Conservation (phyloP, 2,113 vertebrate species). For the Eptesicus fuscus region DNA sequence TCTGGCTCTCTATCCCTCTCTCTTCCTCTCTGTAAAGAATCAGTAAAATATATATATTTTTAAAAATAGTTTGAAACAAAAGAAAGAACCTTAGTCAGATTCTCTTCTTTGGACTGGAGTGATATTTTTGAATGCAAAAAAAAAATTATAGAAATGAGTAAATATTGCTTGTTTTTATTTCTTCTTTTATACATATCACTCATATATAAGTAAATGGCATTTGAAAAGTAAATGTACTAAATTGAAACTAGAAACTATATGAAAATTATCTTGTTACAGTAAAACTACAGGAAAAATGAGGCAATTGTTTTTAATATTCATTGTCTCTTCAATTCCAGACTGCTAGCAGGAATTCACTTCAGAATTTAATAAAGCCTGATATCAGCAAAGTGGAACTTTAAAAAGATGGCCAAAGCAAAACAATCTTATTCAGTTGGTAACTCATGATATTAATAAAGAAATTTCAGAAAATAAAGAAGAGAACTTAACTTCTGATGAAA, state of each 20-base stretch:
- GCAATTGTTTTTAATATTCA: background rate
- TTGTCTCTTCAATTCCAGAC: constrained; percentile 52
- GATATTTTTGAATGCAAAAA: background rate
- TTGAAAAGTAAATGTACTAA: constrained; percentile 31
- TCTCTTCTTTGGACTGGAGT: constrained; percentile 9
- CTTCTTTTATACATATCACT: background rate
- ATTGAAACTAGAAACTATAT: background rate
- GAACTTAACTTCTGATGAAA: background rate
- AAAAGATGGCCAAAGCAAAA: constrained; percentile 55
- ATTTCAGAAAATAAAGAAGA: background rate
- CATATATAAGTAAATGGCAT: background rate
- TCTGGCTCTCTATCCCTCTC: no score
- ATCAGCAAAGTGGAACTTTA: constrained; percentile 58
- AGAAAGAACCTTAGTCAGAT: background rate
- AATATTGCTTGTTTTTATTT: constrained; percentile 33
- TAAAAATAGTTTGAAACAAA: background rate
- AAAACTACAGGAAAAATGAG: constrained; percentile 25
- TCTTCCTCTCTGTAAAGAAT: no score
- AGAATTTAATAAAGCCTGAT: constrained; percentile 50
- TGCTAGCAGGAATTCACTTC: constrained; percentile 61
- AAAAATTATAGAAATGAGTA: background rate
- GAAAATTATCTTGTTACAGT: constrained; percentile 6
- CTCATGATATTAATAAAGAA: constrained; percentile 37
- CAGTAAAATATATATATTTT: no score
- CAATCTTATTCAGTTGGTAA: constrained; percentile 48